phyloP scores from a whole-genome alignment of 2,113 vertebrate genomes.

The Gadus macrocephalus region DNA sequence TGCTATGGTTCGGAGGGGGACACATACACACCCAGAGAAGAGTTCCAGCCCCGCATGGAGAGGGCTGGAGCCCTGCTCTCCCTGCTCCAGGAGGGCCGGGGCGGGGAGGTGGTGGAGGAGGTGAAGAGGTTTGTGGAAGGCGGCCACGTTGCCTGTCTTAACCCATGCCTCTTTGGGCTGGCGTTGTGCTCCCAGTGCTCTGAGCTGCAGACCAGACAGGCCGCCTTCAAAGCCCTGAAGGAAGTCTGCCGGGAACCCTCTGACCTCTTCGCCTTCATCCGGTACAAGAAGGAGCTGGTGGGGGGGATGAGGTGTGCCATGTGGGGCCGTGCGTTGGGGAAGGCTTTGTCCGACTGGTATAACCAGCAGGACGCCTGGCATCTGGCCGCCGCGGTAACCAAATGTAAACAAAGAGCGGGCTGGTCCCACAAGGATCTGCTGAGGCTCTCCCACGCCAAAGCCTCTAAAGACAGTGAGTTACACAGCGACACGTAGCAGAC shows the following conservation, averaged over 20 bases:
- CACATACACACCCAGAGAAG: conserved; percentile 75
- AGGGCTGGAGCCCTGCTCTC: conserved; percentile 74
- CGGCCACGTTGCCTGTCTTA: conserved; percentile 70
- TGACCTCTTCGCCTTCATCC: conserved; percentile 89
- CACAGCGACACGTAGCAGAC: neutral
- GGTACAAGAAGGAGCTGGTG: conserved; percentile 91
- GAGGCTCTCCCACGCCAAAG: conserved; percentile 89
- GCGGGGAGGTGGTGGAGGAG: conserved; percentile 83
- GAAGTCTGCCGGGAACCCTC: conserved; percentile 82
- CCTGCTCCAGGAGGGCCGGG: conserved; percentile 83
- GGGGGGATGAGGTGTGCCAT: conserved; percentile 90
- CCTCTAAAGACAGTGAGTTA: conserved; percentile 83
- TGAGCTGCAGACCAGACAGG: conserved; percentile 83
- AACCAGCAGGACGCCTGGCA: conserved; percentile 83
- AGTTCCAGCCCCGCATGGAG: conserved; percentile 70
- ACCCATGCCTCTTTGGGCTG: conserved; percentile 82
- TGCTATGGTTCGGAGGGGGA: conserved; percentile 85
- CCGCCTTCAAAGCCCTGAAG: conserved; percentile 81
- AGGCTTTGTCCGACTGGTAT: conserved; percentile 92
- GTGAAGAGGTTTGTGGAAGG: conserved; percentile 79
- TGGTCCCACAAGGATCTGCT: conserved; percentile 96
- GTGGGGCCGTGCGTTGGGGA: conserved; percentile 91
- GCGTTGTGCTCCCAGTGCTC: conserved; percentile 89
- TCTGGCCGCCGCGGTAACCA: conserved; percentile 85
- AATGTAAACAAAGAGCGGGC: conserved; percentile 87